Base-by-base conservation (phyloP, 2,113 vertebrate genomes). In the Calonectris borealis region DNA sequence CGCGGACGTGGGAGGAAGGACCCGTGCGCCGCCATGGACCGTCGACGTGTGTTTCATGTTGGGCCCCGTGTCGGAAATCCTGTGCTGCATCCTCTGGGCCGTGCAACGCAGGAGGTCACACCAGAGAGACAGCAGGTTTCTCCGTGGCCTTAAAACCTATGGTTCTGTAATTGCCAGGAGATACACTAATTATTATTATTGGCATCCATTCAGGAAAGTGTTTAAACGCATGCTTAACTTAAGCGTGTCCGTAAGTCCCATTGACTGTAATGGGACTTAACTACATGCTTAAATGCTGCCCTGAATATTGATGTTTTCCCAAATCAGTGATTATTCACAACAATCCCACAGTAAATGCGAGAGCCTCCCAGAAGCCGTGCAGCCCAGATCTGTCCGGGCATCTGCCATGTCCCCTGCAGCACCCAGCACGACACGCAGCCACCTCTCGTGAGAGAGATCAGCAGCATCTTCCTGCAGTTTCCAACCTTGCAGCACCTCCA, bases 41-140 rank as follows among this genome's bases (percentile, higher is more conserved):
- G 1, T n/a, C 1, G 11, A 7, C 1, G 1, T 5, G 38, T 38
- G 72, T 29, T 48, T 57, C 49, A 19, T 2, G 1, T 13, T 7
- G 76, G 79, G 34, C 26, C 15, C 72, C 5, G 6, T 40, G 54
- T 81, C 0, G 1, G 80, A 55, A 73, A 48, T 26, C 54, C 70
- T 16, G 48, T 4, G 76, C 65, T 21, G 72, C 20, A 2, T 44
- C 64, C 68, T 70, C 40, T 13, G 91, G 62, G 72, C 72, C 72
- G 57, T 3, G 58, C 48, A 4, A 22, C 7, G 1, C 62, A 8
- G 46, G 32, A 46, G 83, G 60, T 69, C 49, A 77, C 84, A 8
- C 0, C 25, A 0, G 29, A 46, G 61, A 29, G 3, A 18, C 16
- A 2, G 34, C 8, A 19, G 64, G 34, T 46, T 88, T 51, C 36